These are phyloP conservation scores for Arizona elegans DNA, from an alignment of 2,113 vertebrate genomes.

Conservation along the genomic window DNA sequence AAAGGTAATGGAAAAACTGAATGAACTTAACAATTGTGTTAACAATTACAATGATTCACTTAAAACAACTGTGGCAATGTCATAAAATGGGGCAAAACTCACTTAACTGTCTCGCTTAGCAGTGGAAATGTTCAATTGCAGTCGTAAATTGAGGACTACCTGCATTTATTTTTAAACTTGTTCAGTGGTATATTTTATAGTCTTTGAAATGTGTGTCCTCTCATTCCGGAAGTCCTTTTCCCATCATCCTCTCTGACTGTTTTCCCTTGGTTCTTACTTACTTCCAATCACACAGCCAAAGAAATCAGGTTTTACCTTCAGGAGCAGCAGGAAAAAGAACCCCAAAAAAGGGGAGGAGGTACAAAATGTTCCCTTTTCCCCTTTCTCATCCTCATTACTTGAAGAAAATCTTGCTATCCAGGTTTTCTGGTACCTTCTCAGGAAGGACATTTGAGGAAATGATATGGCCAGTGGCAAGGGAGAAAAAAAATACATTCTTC, in stretches of 20 bases:
- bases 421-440: neutral
- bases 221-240: neutral
- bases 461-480: neutral
- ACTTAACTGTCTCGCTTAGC: neutral
- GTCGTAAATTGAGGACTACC: neutral
- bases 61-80: neutral
- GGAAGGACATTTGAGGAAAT: neutral
- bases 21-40: neutral
- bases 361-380: neutral
- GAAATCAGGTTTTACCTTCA: neutral
- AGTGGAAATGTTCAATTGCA: neutral
- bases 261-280: neutral
- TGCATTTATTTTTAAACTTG: neutral
- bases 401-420: slow-evolving; percentile 2
- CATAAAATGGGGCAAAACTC: neutral
- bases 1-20: neutral
- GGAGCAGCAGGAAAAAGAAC: neutral
- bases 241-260: neutral
- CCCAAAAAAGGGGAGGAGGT: neutral
- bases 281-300: neutral
- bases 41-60: neutral
- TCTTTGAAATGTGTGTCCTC: neutral
- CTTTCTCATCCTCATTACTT: neutral
- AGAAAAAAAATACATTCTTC: neutral
- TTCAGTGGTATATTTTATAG: neutral